Evolutionary conservation across 2,888 invertebrate genomes (phyloP).

Genomic region (Dimorphilus gyrociliatus): DNA sequence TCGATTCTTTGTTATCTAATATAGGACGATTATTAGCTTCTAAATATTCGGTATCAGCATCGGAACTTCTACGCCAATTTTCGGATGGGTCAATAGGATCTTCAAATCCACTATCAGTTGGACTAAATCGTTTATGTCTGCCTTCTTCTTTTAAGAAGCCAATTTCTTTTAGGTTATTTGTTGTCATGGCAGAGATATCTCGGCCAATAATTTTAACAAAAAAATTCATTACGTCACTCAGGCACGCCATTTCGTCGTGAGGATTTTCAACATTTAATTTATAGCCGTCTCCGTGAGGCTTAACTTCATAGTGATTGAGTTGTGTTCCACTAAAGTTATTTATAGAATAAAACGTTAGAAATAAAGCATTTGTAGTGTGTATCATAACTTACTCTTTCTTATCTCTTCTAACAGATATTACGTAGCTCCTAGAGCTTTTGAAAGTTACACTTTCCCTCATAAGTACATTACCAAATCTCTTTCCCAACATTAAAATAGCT

Average conservation of each 20-base stretch:
- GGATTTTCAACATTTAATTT: slow-evolving; percentile 23
- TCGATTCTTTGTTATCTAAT: no score
- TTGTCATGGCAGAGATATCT: slow-evolving; percentile 14
- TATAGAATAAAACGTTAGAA: background rate
- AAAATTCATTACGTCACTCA: slow-evolving; percentile 23
- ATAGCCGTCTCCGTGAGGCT: slow-evolving; percentile 16
- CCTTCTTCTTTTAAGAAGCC: no score
- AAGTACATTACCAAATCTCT: slow-evolving; percentile 21
- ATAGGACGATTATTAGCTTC: no score
- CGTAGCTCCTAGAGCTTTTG: slow-evolving; percentile 20
- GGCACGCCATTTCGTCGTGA: slow-evolving; percentile 19
- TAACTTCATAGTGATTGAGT: slow-evolving; percentile 22
- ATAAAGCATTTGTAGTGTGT: background rate
- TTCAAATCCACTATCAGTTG: no score
- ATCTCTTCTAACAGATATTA: slow-evolving; percentile 19
- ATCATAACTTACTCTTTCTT: slow-evolving; percentile 11
- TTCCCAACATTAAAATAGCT: slow-evolving; percentile 13
- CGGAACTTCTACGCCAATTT: no score
- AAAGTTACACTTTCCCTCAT: slow-evolving; percentile 22
- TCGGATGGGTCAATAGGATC: no score
- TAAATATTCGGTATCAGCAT: no score
- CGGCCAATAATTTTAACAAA: slow-evolving; percentile 18
- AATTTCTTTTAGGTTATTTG: no score
- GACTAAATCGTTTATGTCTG: no score
- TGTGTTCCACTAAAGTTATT: slow-evolving; percentile 9